Evolutionary conservation across 2,888 invertebrate genomes (phyloP), one percentile per base, ranked within the genome.

Genomic region (Tipula helvola): DNA sequence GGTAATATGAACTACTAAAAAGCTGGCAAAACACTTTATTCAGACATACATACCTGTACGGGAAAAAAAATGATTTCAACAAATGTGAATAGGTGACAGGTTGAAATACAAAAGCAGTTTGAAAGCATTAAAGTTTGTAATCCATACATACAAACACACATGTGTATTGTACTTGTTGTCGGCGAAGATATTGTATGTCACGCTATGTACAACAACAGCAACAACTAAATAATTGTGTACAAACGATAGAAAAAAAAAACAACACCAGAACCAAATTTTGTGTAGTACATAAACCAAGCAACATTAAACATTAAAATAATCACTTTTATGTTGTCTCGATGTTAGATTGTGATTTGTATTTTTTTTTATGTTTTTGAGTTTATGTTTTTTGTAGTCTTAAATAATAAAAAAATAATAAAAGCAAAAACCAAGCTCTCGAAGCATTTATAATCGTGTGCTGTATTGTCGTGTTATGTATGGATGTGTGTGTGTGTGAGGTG

Each of bases 241-340:
- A 10, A 10, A 44, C 44, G 28, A 28, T 1, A 28, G 28, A 28
- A 28, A 28, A 44, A 5, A 57, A 57, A 57, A n/a, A n/a, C n/a
- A n/a, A 57, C 16, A 16, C 16, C 52, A 71, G 71, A 71, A 71
- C 28, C 71, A 71, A 28, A 71, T 71, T 71, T 71, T 71, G 71
- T 71, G 28, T 71, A 71, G 71, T 71, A 71, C 71, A 71, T 71
- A 71, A 71, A 71, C 71, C 71, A 71, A 71, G 71, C 71, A 28
- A 71, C 71, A 71, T 71, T 71, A 71, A 71, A 71, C 71, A 71
- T 71, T 71, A 71, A 71, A 71, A 71, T 71, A 71, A 71, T 71
- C 71, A 71, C 71, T 71, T 71, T 71, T 71, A 71, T 71, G 71
- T 71, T 71, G 71, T 71, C 71, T 71, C 28, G 18, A 71, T 71